phyloP scores from a whole-genome alignment of 2,797 vertebrate species.

The Helicolenus hilgendorfi region DNA sequence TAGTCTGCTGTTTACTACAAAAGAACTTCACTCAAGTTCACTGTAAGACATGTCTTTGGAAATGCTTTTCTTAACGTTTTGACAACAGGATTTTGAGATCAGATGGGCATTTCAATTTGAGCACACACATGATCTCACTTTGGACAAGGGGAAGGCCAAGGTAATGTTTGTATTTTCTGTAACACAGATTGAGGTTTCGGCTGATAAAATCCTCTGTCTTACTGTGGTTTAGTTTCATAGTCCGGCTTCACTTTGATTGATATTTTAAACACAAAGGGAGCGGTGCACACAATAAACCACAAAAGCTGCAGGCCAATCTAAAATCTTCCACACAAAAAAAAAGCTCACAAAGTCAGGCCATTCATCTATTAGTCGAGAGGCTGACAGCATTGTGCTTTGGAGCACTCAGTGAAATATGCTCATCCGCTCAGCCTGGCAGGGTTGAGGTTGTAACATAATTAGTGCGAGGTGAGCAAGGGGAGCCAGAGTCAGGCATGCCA shows the following conservation, averaged over 20 bases:
- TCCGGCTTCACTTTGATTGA: slow-evolving; percentile 18
- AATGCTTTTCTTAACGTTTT: not conserved
- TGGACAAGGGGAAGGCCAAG: not conserved
- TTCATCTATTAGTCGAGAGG: slow-evolving; percentile 49
- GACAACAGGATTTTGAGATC: not conserved
- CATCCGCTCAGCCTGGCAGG: slow-evolving; percentile 31
- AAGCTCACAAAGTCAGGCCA: slow-evolving; percentile 12
- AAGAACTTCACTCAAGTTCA: not conserved
- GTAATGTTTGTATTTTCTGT: not conserved
- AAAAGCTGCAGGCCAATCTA: slow-evolving; percentile 5
- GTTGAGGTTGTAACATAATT: slow-evolving; percentile 62
- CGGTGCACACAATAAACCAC: slow-evolving; percentile 5
- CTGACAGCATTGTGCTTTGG: slow-evolving; percentile 72
- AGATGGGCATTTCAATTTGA: not conserved
- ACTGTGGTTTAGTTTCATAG: not conserved
- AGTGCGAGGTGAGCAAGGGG: slow-evolving; percentile 30
- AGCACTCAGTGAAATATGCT: slow-evolving; percentile 68
- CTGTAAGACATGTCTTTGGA: not conserved
- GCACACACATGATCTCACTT: not conserved
- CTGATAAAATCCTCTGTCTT: not conserved
- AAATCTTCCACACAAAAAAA: slow-evolving; percentile 9
- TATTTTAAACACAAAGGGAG: slow-evolving; percentile 26
- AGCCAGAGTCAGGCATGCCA: slow-evolving; percentile 25
- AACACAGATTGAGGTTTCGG: not conserved
- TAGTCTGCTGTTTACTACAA: slow-evolving; percentile 7